Base-by-base conservation (phyloP, 2,888 invertebrate genomes). In the Leucophenga montana region DNA sequence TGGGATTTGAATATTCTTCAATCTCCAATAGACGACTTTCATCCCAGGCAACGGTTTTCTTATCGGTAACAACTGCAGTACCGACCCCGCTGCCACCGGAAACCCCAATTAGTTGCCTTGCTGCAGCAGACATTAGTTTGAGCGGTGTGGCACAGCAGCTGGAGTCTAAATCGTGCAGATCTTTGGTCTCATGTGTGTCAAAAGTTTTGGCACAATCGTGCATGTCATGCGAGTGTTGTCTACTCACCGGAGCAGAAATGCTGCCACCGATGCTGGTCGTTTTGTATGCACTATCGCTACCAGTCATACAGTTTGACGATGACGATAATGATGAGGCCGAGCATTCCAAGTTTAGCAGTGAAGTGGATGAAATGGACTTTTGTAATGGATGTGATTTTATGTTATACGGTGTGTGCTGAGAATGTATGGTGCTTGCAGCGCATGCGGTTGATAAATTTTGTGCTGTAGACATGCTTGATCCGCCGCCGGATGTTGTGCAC, bases 281-380 rank as follows among this genome's bases (percentile, higher is more conserved):
- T 67, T 70, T 71, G 31, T 66, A 61, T 3, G 71, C 54, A 20
- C 67, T 79, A 70, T 78, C 77, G 71, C 78, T 83, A 73, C 61
- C 66, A 50, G 13, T 61, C 8, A 74, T 78, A 31, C 31, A 27
- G 56, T 73, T 75, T 53, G 77, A 77, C 71, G 78, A 78, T 4
- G 70, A 78, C 14, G 73, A 69, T 59, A 76, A 71, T 20, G 67
- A 71, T 27, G 66, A 65, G 20, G 67, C 71, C 9, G 48, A 3
- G 27, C 33, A 14, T 53, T 81, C 82, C 61, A 83, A 71, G 54
- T 83, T 82, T 65, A 82, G 73, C 67, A 88, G 71, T 39, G 88
- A 88, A 74, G 86, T 80, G 62, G 88, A 87, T 75, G 88, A 88
- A 71, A 87, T 85, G 73, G 88, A 88, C 77, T 88, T 88, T 71